phyloP scores from a whole-genome alignment of 2,888 invertebrate genomes.

The Chloroclystis v-ata region DNA sequence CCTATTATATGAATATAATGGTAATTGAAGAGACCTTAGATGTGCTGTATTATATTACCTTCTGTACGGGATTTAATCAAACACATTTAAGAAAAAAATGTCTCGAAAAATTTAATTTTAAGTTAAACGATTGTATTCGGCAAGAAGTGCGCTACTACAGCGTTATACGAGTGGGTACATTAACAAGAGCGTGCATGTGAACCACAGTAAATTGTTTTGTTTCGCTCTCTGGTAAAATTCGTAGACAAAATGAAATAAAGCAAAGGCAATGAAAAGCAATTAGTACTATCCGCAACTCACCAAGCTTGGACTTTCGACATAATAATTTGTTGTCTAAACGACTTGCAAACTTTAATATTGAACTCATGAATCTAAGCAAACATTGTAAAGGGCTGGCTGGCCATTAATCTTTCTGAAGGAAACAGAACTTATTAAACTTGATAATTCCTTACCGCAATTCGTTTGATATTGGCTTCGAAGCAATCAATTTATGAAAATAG shows the following conservation, averaged over 20 bases:
- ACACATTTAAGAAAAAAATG: no score
- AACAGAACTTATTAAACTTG: slow-evolving; percentile 36
- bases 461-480: slow-evolving; percentile 58
- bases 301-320: slow-evolving; percentile 8
- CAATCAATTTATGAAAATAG: slow-evolving; percentile 71
- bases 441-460: slow-evolving; percentile 55
- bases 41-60: no score
- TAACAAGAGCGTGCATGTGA: slow-evolving; percentile 12
- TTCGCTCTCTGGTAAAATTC: slow-evolving; percentile 12
- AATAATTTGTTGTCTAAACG: slow-evolving; percentile 9
- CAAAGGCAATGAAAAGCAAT: slow-evolving; percentile 13
- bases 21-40: no score
- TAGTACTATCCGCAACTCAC: slow-evolving; percentile 10
- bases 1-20: no score
- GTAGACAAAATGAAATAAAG: slow-evolving; percentile 14
- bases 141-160: slow-evolving; percentile 7
- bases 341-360: slow-evolving; percentile 13
- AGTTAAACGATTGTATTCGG: no score
- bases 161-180: not conserved
- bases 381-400: slow-evolving; percentile 2
- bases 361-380: slow-evolving; percentile 10
- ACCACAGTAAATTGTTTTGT: slow-evolving; percentile 21
- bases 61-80: no score
- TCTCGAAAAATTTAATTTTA: no score
- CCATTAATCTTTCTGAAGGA: slow-evolving; percentile 3